phyloP scores from a whole-genome alignment of 2,888 invertebrate genomes.

The Sepioteuthis lessoniana region DNA sequence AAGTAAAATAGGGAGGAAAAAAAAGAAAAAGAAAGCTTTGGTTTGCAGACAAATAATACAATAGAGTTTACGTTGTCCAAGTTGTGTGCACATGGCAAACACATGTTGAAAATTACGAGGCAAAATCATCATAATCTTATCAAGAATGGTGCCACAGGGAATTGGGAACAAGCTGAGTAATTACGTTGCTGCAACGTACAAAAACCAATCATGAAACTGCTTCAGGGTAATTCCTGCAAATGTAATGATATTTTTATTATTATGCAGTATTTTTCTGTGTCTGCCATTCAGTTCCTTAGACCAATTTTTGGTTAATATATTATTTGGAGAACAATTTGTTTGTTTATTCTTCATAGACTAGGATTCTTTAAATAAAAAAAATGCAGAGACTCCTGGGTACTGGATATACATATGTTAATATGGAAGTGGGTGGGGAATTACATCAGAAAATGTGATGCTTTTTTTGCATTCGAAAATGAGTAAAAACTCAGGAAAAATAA shows the following conservation, averaged over 20 bases:
- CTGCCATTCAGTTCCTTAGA: background rate
- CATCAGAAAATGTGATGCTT: background rate
- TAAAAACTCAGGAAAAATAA: background rate
- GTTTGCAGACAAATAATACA: background rate
- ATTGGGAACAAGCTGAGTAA: background rate
- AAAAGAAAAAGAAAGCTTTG: background rate
- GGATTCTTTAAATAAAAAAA: background rate
- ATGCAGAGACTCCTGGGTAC: background rate
- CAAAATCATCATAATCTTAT: background rate
- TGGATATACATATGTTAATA: background rate
- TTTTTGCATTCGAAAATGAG: background rate
- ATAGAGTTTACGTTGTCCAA: background rate
- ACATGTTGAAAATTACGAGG: background rate
- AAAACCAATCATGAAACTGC: background rate
- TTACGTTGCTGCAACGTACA: background rate
- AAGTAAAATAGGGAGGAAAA: background rate
- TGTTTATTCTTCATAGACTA: background rate
- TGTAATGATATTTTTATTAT: slow-evolving; percentile 9
- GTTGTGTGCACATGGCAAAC: background rate
- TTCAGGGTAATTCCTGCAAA: background rate
- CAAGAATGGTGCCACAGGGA: background rate
- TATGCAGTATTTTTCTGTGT: background rate
- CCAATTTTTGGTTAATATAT: background rate
- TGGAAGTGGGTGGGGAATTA: background rate
- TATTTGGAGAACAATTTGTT: background rate